These are phyloP conservation scores for Mungos mungo DNA, from an alignment of 2,113 vertebrate genomes.

Conservation along the genomic window DNA sequence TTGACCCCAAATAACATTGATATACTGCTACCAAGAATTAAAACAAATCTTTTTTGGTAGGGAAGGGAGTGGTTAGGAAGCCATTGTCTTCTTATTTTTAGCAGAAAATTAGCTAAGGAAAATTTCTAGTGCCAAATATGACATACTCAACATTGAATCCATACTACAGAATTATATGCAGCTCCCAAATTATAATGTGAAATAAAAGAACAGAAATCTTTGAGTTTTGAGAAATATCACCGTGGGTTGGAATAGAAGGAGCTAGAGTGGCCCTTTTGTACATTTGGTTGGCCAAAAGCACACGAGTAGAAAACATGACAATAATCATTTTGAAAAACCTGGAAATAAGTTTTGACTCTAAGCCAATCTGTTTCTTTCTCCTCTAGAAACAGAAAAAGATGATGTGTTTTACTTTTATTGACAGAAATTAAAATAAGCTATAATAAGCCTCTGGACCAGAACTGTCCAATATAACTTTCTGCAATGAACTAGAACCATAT, in stretches of 20 bases:
- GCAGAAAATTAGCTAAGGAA: not conserved
- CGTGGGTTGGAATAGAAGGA: not conserved
- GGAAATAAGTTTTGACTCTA: not conserved
- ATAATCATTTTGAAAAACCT: not conserved
- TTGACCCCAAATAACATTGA: not conserved
- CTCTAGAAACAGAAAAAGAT: not conserved
- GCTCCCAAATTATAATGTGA: not conserved
- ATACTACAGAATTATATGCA: not conserved
- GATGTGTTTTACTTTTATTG: not conserved
- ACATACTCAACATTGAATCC: not conserved
- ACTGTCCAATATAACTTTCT: not conserved
- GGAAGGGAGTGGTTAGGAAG: not conserved
- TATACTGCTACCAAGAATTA: not conserved
- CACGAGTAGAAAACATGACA: not conserved
- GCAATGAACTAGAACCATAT: not conserved
- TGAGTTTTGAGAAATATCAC: not conserved
- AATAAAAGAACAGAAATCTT: not conserved
- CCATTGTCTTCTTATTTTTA: not conserved
- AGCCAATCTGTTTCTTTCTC: not conserved
- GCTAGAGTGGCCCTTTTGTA: not conserved
- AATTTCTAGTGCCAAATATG: not conserved
- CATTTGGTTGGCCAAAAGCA: not conserved
- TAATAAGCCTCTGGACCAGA: not conserved
- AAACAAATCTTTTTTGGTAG: not conserved
- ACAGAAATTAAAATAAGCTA: not conserved